Conservation (phyloP, 2,888 invertebrate species). For the Phragmatobia fuliginosa region DNA sequence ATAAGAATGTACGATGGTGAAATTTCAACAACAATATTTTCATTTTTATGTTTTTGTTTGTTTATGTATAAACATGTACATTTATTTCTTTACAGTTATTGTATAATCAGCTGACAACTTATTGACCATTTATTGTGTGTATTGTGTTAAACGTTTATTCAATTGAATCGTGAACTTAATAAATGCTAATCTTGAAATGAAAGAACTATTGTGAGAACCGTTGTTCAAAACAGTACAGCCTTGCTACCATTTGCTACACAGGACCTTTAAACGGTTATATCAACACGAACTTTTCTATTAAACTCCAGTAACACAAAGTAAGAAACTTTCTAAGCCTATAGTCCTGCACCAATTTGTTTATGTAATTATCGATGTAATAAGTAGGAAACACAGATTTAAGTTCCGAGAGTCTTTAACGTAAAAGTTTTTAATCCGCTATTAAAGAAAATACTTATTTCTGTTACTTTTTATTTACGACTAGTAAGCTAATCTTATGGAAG, state of each 20-base stretch:
- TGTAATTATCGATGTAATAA: conserved; percentile 53
- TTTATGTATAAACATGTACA: neutral
- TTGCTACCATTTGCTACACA: conserved; percentile 38
- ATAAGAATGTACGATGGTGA: neutral
- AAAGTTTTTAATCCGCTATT: conserved; percentile 14
- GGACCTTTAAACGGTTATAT: conserved; percentile 48
- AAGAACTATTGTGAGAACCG: conserved; percentile 29
- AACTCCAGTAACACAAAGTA: conserved; percentile 55
- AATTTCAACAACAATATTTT: neutral
- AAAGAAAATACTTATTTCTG: conserved; percentile 15
- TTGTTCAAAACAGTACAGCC: conserved; percentile 32
- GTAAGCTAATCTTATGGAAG: conserved; percentile 17
- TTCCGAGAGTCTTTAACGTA: conserved; percentile 1
- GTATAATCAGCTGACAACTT: conserved; percentile 40
- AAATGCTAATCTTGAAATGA: conserved; percentile 28
- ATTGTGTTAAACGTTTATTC: neutral
- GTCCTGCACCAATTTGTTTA: conserved; percentile 55
- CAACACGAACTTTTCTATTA: conserved; percentile 64
- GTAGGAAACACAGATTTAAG: conserved; percentile 24
- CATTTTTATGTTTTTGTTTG: neutral
- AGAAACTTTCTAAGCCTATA: conserved; percentile 54
- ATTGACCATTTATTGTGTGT: conserved; percentile 32
- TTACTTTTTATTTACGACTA: conserved; percentile 14
- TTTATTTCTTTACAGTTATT: neutral
- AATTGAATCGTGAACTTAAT: conserved; percentile 24